Evolutionary conservation across 2,888 invertebrate species (phyloP), one percentile per base, ranked within the genome.

Genomic region (Polyommatus iphigenia): DNA sequence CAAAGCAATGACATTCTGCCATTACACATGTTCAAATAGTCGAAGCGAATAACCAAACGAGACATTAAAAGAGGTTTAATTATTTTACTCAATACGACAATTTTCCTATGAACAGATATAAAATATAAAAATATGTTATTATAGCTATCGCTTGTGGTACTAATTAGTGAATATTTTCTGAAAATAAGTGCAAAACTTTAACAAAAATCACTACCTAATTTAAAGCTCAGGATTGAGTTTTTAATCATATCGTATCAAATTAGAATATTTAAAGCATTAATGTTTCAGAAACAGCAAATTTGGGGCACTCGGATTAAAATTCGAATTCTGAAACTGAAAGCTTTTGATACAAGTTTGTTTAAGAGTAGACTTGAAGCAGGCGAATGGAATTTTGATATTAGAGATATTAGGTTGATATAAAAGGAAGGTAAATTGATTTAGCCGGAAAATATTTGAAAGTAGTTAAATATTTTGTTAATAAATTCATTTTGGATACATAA

Each of bases 1-100:
- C 75, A 75, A 24, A 24, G 24, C 75, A 50, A 73, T 54, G 75
- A 75, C 54, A 50, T n/a, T 29, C 75, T 10, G 75, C 54, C 32
- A n/a, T 75, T 75, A 29, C 24, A 29, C 20, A 54, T 15, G 54
- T 54, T 54, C 5, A 54, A 75, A 75, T 20, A 29, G 75, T 54
- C 75, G 24, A 24, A 75, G 72, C 24, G 18, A 54, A 18, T 29
- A 75, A 50, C 54, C 54, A 54, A 18, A 18, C 54, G 18, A 3
- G 54, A 54, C 13, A 18, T 54, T 18, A 54, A 18, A 54, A 18
- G 5, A 54, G 18, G 18, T 18, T 54, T 5, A 10, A 46, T 46
- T 46, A 3, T 46, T 13, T 46, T 46, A 46, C 3, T 46, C 10
- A 46, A 13, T 46, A 46, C 10, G 46, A 46, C 3, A 46, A 46